phyloP scores from a whole-genome alignment of 2,888 invertebrate species.

The Pristionchus fissidentatus region DNA sequence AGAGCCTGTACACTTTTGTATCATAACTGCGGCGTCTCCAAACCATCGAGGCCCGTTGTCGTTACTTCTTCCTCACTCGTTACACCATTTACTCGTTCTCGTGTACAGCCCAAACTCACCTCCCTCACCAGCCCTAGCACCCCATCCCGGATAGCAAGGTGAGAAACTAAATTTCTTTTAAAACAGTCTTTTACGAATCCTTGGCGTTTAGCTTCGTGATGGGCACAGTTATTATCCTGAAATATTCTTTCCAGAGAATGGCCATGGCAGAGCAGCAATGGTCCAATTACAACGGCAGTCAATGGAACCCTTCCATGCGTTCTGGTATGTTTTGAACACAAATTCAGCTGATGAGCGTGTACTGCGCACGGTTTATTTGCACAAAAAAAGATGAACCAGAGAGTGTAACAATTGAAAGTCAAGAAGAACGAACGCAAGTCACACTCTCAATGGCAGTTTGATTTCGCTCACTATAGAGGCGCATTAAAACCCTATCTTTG shows the following conservation, averaged over 20 bases:
- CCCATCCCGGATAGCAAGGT: conserved; percentile 3
- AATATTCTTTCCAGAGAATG: conserved; percentile 39
- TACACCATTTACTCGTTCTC: conserved; percentile 32
- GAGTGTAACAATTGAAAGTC: too few relatives aligned
- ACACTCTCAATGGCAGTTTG: too few relatives aligned
- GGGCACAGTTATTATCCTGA: not conserved
- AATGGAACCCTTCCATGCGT: conserved; percentile 37
- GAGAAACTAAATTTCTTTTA: not conserved
- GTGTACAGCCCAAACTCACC: conserved; percentile 22
- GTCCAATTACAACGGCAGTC: conserved; percentile 15
- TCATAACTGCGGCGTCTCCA: conserved; percentile 18
- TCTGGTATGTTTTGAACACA: conserved; percentile 31
- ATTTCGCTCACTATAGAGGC: not conserved
- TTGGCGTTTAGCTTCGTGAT: not conserved
- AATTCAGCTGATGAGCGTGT: too few relatives aligned
- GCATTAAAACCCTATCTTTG: not conserved
- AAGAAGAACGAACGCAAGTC: too few relatives aligned
- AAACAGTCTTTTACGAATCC: not conserved
- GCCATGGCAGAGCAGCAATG: conserved; percentile 52
- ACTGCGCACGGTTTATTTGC: too few relatives aligned
- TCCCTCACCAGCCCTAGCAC: not conserved
- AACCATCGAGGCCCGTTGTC: conserved; percentile 22
- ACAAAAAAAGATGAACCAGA: too few relatives aligned
- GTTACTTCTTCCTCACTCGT: conserved; percentile 7
- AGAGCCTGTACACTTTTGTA: conserved; percentile 48